Conservation (phyloP, 2,113 vertebrate genomes). For the Gulo gulo region DNA sequence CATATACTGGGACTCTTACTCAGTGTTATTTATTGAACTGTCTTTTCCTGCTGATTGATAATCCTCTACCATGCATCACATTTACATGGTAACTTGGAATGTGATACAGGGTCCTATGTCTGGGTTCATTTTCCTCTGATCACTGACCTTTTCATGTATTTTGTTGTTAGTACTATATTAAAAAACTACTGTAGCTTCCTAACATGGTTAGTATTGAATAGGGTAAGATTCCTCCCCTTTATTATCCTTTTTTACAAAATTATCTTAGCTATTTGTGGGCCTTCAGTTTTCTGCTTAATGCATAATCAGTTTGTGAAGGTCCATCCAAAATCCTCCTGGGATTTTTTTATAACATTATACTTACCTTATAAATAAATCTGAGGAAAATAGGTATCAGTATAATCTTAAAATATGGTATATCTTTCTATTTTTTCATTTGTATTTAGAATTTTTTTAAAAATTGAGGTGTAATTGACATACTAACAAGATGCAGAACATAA, state of each 20-base stretch:
- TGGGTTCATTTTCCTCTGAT: background rate
- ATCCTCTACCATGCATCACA: background rate
- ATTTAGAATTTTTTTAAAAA: background rate
- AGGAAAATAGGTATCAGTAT: background rate
- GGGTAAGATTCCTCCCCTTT: background rate
- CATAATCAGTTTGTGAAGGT: background rate
- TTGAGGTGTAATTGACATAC: background rate
- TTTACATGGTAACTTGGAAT: background rate
- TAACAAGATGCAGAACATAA: background rate
- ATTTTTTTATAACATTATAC: background rate
- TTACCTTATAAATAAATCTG: background rate
- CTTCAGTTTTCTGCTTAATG: background rate
- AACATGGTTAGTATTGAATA: background rate
- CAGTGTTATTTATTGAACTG: background rate
- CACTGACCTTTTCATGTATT: background rate
- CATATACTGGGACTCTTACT: background rate
- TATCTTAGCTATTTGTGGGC: background rate
- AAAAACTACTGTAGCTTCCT: background rate
- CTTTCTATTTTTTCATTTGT: background rate
- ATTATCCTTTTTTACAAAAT: background rate
- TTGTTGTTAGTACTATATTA: background rate
- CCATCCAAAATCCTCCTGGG: background rate
- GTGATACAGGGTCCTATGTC: background rate
- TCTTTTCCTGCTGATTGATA: background rate
- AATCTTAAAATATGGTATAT: background rate